These are phyloP conservation scores for Harpalus rubripes DNA, from an alignment of 2,888 invertebrate species.

Conservation along the genomic window DNA sequence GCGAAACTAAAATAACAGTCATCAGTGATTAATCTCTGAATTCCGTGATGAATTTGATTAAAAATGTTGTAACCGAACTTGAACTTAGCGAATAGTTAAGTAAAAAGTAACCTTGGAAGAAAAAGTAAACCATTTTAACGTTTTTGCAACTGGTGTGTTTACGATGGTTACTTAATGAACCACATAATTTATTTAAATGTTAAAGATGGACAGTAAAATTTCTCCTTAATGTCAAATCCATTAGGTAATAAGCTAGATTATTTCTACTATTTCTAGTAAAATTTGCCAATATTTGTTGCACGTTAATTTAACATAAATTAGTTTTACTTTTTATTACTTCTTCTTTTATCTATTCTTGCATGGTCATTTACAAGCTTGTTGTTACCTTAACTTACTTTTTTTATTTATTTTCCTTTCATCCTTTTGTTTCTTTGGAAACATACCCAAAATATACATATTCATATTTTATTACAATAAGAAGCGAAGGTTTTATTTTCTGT, in stretches of 20 bases:
- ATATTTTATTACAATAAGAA: too few species aligned
- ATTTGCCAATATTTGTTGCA: not conserved
- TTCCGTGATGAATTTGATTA: not conserved
- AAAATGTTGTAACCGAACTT: constrained; percentile 45
- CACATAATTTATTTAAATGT: constrained; percentile 24
- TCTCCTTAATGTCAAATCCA: constrained; percentile 24
- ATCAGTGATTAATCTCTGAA: not conserved
- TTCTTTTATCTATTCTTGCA: too few species aligned
- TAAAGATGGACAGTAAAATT: constrained; percentile 24
- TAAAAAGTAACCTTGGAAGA: constrained; percentile 34
- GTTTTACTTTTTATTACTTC: not conserved
- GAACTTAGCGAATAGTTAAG: constrained; percentile 38
- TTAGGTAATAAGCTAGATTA: not conserved
- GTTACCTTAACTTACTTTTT: too few species aligned
- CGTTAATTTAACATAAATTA: not conserved
- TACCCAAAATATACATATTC: too few species aligned
- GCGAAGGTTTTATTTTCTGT: too few species aligned
- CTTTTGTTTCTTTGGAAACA: too few species aligned
- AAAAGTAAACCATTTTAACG: constrained; percentile 23
- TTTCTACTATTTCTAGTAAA: not conserved
- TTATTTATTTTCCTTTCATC: too few species aligned
- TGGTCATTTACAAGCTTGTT: too few species aligned
- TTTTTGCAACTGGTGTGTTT: constrained; percentile 35
- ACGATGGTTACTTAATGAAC: constrained; percentile 31
- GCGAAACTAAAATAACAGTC: not conserved